Evolutionary conservation across 2,888 invertebrate species (phyloP), one percentile per base, ranked within the genome.

Genomic region (Trissoscelio sp.): DNA sequence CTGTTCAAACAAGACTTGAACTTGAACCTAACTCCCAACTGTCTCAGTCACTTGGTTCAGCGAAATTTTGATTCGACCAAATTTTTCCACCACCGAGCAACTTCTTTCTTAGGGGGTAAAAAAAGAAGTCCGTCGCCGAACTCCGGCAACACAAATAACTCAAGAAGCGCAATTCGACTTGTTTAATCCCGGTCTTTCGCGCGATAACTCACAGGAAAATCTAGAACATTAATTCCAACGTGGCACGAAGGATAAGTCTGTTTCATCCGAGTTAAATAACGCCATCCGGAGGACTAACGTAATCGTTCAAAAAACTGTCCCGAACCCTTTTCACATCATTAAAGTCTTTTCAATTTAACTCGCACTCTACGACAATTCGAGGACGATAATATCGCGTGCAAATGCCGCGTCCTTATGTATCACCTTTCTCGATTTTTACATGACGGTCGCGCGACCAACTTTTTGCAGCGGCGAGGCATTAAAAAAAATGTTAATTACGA

Each of bases 401-500:
- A 11, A 18, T 34, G 28, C 22, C 18, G 14, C 34, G 24, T 51
- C 37, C 39, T 51, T 39, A 34, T 20, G 44, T 67, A 53, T 67
- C 24, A 42, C 22, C 37, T 66, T 66, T 48, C 14, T 37, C n/a
- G 28, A n/a, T 44, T 69, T 57, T 55, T 14, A 12, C 24, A 42
- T 3, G 48, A 6, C 46, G 31, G n/a, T 7, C 53, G 60, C 3
- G 14, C 31, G 31, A 0, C 2, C n/a, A 5, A 16, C 22, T 42
- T 55, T 53, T 55, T 28, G 46, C 12, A 2, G n/a, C 46, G 20
- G 24, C 12, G 31, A 18, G n/a, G n/a, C 22, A 34, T 58, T 31
- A 20, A 51, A 69, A 48, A 64, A 69, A 69, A 69, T 64, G 46
- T 53, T 79, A 79, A 79, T 79, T 67, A 55, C 62, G 46, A 39